A percentile compares a stretch with the other conserved stretches of the same genome.
phyloP scores from a whole-genome alignment of 2,113 vertebrate species.

The Nycticryphes semicollaris region DNA sequence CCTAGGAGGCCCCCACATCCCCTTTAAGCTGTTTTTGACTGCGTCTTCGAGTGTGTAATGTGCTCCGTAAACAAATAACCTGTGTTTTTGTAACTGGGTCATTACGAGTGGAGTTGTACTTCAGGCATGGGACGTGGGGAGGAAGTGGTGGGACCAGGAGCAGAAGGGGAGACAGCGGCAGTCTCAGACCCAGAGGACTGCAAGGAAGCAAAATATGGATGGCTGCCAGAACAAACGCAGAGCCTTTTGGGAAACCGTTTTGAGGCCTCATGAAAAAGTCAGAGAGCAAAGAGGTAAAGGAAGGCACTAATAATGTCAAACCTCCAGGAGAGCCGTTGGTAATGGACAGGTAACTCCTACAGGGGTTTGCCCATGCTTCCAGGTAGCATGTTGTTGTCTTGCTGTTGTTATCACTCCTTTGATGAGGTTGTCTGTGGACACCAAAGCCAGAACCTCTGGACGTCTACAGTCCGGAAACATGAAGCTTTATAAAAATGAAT shows the following conservation, averaged over 20 bases:
- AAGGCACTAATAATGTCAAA: not conserved
- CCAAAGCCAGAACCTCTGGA: not conserved
- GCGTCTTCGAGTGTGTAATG: not conserved
- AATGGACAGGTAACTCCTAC: not conserved
- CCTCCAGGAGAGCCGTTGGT: not conserved
- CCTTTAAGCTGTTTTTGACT: conserved; percentile 7
- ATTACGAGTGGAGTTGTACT: not conserved
- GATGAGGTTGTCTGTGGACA: not conserved
- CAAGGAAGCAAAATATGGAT: conserved; percentile 12
- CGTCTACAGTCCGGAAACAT: not conserved
- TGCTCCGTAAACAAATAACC: conserved; percentile 49
- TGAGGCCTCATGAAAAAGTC: not conserved
- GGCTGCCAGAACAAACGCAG: conserved; percentile 55
- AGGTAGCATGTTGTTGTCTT: rapidly evolving
- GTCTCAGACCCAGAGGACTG: conserved; percentile 10
- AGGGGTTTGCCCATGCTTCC: not conserved
- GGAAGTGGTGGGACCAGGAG: conserved; percentile 49
- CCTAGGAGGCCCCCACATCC: conserved; percentile 5
- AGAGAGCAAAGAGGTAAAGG: not conserved
- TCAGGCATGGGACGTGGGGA: conserved; percentile 2
- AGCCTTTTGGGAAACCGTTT: not conserved
- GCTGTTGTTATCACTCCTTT: not conserved
- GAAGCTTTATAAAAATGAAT: not conserved
- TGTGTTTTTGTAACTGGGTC: conserved; percentile 56
- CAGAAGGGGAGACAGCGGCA: not conserved